Evolutionary conservation across 1,140 invertebrate genomes (phyloP), one percentile per base, ranked within the genome.

Genomic region (Orchestia grillus): DNA sequence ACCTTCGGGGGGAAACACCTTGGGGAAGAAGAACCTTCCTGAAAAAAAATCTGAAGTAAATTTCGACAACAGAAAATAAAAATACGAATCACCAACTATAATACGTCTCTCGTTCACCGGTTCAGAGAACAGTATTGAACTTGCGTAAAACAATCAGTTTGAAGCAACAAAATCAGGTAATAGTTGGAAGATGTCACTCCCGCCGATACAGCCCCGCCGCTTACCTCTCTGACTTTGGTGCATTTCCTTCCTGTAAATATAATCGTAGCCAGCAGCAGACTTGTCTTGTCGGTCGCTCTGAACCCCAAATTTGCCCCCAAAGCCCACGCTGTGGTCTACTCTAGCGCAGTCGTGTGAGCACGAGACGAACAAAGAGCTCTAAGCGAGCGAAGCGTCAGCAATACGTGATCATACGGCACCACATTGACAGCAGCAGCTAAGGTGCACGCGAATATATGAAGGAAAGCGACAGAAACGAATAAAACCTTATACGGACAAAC

Each of bases 261-360:
- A 98, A 97, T 98, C 98, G 98, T 98, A 98, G 77, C 98, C 98
- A 43, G 98, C 97, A 1, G 98, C 98, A 16, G 98, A 98, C 97
- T 98, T 98, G 97, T 99, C 98, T 97, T 98, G 98, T 45, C 98
- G 97, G 97, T 99, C 98, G 42, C 97, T 98, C 97, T 99, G 98
- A 42, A 99, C 98, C 57, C 98, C 98, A 98, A 98, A 99, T 97
- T 99, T 98, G 0, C 98, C 98, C 77, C 98, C 98, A 97, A 99
- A 99, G 41, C 98, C 98, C 96, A 98, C 98, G 92, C 98, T 98
- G 97, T 98, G 98, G 97, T 98, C 98, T 98, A 95, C n/a, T 94
- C 41, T 91, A 91, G 41, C 88, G 44, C 11, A 77, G 62, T 36
- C 62, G 36, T 28, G 28, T 23, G 15, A 36, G 1, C 62, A 77